Percentiles rank a stretch among this genome's conserved stretches.
Conservation (phyloP, 2,797 vertebrate genomes). For the Micromesistius poutassou region DNA sequence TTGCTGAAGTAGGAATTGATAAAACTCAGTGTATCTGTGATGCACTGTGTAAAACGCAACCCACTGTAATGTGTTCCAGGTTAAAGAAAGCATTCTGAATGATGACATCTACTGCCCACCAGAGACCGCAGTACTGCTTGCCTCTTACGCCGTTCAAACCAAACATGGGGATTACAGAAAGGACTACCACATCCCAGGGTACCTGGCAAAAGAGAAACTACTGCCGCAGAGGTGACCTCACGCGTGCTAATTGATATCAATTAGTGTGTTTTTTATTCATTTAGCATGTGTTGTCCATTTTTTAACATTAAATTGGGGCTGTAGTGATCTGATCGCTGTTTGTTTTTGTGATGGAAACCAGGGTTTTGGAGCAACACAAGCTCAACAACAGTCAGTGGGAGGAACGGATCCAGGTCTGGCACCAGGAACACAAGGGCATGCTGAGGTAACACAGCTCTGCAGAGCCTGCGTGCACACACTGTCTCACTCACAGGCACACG, state of each 20-base stretch:
- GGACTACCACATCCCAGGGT: slow-evolving; percentile 85
- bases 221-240: slow-evolving; percentile 85
- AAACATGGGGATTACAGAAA: slow-evolving; percentile 91
- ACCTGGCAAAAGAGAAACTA: slow-evolving; percentile 87
- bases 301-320: not conserved
- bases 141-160: slow-evolving; percentile 92
- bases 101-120: slow-evolving; percentile 98
- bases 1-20: not conserved
- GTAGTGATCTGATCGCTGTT: not conserved
- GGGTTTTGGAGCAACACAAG: slow-evolving; percentile 96
- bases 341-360: slow-evolving; percentile 47
- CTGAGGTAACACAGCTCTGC: slow-evolving; percentile 78
- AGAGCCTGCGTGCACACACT: not conserved
- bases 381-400: slow-evolving; percentile 97
- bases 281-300: not conserved
- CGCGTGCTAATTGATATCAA: not conserved
- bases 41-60: not conserved
- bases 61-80: slow-evolving; percentile 56
- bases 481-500: not conserved
- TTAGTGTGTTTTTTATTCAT: not conserved
- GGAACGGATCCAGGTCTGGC: slow-evolving; percentile 94
- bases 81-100: slow-evolving; percentile 91
- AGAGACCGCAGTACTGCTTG: slow-evolving; percentile 91
- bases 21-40: not conserved
- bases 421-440: slow-evolving; percentile 90